These are phyloP conservation scores for Lithodes maja DNA, from an alignment of 2,888 invertebrate species.

Conservation along the genomic window DNA sequence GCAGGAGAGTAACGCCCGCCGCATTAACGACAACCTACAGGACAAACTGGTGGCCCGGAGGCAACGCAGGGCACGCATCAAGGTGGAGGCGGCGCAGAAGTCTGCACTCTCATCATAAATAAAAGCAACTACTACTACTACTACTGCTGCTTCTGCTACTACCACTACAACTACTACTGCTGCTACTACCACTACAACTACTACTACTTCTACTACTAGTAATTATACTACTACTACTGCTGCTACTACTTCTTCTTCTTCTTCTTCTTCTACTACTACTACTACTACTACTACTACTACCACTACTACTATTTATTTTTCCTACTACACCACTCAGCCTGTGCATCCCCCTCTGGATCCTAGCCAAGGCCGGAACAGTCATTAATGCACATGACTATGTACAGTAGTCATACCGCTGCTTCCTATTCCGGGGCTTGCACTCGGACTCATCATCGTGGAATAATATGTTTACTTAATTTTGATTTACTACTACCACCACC, in stretches of 20 bases:
- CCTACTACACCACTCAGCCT: neutral
- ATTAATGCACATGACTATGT: no score
- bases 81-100: constrained; percentile 65
- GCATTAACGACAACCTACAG: constrained; percentile 62
- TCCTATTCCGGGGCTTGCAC: no score
- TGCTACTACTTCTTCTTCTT: neutral
- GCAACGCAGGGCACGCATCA: constrained; percentile 63
- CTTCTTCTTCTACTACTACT: constrained; percentile 36
- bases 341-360: neutral
- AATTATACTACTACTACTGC: constrained; percentile 42
- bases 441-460: no score
- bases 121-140: neutral
- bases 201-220: constrained; percentile 32
- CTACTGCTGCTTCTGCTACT: neutral
- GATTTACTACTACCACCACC: constrained; percentile 35
- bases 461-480: neutral
- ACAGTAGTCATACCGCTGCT: no score
- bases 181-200: neutral
- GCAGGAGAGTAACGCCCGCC: constrained; percentile 63
- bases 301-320: neutral
- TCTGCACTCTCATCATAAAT: constrained; percentile 38
- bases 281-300: constrained; percentile 30
- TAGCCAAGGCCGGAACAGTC: no score
- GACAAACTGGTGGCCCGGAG: constrained; percentile 61
- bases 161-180: neutral